These are phyloP conservation scores for Drosophila robusta DNA, from an alignment of 2,888 invertebrate genomes.

Conservation along the genomic window DNA sequence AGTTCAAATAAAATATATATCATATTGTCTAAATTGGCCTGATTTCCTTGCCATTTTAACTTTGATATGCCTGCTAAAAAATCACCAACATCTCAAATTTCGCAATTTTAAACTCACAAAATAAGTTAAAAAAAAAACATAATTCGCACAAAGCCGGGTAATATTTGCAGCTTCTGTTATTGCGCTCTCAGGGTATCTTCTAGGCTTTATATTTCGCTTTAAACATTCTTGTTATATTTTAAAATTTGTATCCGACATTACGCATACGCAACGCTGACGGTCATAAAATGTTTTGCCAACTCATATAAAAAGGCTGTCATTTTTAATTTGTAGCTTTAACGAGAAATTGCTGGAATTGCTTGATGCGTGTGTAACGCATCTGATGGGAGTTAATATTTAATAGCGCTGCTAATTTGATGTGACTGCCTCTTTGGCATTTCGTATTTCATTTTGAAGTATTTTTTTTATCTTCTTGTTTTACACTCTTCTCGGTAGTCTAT, in stretches of 20 bases:
- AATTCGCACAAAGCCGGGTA: neutral
- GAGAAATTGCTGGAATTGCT: constrained; percentile 53
- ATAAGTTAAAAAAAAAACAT: too few relatives aligned
- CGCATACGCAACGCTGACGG: constrained; percentile 47
- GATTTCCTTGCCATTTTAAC: too few relatives aligned
- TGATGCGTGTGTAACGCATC: constrained; percentile 28
- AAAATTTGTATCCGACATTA: constrained; percentile 32
- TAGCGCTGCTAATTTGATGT: constrained; percentile 44
- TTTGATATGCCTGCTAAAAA: too few relatives aligned
- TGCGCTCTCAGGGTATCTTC: neutral
- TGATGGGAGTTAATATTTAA: constrained; percentile 53
- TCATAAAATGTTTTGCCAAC: constrained; percentile 48
- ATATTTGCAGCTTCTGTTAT: neutral
- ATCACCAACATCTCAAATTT: too few relatives aligned
- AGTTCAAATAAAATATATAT: neutral
- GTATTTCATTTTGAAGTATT: constrained; percentile 16
- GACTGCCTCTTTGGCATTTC: constrained; percentile 13
- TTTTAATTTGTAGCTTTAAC: constrained; percentile 54
- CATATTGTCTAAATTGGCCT: neutral
- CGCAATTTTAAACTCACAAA: too few relatives aligned
- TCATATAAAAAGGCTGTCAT: constrained; percentile 51
- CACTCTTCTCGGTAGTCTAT: neutral
- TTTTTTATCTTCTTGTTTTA: neutral
- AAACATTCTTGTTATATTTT: constrained; percentile 22
- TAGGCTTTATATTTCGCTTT: neutral